These are phyloP conservation scores for Corythornis madagascariensis DNA, from an alignment of 2,113 vertebrate species.

Conservation along the genomic window DNA sequence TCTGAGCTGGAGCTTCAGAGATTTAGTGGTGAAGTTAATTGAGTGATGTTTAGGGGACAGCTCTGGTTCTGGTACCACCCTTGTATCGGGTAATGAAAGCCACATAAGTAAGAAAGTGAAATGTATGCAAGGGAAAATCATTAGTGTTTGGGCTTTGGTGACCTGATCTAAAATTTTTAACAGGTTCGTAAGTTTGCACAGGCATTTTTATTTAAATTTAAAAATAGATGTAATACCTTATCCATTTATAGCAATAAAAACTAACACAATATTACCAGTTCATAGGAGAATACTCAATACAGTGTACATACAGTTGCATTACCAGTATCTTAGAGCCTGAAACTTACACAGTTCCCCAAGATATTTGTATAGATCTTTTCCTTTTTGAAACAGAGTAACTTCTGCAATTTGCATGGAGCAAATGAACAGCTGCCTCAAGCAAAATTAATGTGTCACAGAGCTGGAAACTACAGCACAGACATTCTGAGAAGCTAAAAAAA, in stretches of 20 bases:
- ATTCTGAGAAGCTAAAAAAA: background rate
- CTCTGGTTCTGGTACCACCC: background rate
- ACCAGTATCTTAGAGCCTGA: background rate
- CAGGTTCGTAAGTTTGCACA: background rate
- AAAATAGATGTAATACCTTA: background rate
- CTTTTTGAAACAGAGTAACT: background rate
- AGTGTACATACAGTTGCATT: background rate
- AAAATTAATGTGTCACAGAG: background rate
- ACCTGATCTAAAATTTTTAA: background rate
- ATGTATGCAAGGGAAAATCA: background rate
- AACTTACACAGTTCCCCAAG: background rate
- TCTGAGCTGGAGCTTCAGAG: background rate
- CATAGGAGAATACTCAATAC: background rate
- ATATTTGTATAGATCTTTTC: background rate
- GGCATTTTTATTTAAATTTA: background rate
- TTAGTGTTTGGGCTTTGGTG: background rate
- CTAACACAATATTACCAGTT: background rate
- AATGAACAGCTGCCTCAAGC: background rate
- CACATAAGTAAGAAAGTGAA: background rate
- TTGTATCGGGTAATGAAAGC: background rate
- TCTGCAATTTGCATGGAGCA: background rate
- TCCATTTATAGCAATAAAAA: background rate
- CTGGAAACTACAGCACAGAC: background rate
- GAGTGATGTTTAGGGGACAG: background rate
- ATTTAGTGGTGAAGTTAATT: background rate